These are phyloP conservation scores for Acronicta aceris DNA, from an alignment of 2,888 invertebrate genomes.

Conservation along the genomic window DNA sequence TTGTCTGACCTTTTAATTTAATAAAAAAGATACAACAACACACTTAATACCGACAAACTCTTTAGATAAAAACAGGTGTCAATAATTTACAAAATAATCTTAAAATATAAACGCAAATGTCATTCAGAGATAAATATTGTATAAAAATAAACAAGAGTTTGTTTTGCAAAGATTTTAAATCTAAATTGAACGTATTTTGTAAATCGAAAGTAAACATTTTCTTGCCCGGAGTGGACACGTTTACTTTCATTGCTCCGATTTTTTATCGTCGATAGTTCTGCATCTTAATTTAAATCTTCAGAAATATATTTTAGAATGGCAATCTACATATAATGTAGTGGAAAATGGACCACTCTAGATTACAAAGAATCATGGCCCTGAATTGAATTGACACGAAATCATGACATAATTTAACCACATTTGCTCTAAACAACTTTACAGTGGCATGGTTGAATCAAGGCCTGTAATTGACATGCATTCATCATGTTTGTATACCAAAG, in stretches of 20 bases:
- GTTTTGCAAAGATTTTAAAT: slow-evolving; percentile 19
- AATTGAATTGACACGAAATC: slow-evolving; percentile 34
- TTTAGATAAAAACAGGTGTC: slow-evolving; percentile 33
- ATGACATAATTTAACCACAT: slow-evolving; percentile 50
- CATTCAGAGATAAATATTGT: slow-evolving; percentile 37
- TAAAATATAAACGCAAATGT: slow-evolving; percentile 34
- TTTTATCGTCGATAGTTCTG: slow-evolving; percentile 33
- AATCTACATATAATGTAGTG: slow-evolving; percentile 15
- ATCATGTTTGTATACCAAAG: slow-evolving; percentile 10
- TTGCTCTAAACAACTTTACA: slow-evolving; percentile 22
- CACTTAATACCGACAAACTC: slow-evolving; percentile 7
- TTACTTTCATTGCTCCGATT: slow-evolving; percentile 53
- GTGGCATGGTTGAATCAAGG: slow-evolving; percentile 18
- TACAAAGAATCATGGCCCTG: slow-evolving; percentile 45
- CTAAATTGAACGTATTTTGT: slow-evolving; percentile 22
- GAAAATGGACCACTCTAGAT: slow-evolving; percentile 19
- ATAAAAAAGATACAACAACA: slow-evolving; percentile 7
- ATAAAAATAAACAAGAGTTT: slow-evolving; percentile 37
- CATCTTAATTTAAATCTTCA: slow-evolving; percentile 12
- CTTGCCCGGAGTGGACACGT: slow-evolving; percentile 36
- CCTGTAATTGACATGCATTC: slow-evolving; percentile 20
- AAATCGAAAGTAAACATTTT: slow-evolving; percentile 47
- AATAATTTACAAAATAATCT: slow-evolving; percentile 36
- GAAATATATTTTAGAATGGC: slow-evolving; percentile 13
- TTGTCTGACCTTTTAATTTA: too few relatives aligned